phyloP scores from a whole-genome alignment of 2,113 vertebrate genomes.

The Cephalopholis sonnerati region DNA sequence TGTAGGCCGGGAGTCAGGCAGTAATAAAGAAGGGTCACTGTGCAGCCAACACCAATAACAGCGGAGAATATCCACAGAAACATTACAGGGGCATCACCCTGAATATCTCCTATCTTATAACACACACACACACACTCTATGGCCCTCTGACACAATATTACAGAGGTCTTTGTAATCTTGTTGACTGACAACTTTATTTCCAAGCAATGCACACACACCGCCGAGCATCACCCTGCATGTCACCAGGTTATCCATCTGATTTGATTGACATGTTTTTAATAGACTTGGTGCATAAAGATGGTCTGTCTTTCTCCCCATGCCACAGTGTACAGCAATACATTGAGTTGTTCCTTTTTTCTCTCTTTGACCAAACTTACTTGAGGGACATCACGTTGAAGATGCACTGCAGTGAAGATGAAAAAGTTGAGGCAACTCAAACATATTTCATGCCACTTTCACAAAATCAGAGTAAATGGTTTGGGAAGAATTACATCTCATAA shows the following conservation, averaged over 20 bases:
- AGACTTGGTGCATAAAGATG: conserved; percentile 32
- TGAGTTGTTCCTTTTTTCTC: not conserved
- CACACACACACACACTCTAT: conserved; percentile 27
- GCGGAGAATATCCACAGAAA: conserved; percentile 61
- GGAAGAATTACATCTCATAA: not conserved
- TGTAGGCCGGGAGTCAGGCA: not conserved
- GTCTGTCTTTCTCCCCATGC: not conserved
- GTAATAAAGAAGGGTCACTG: conserved; percentile 59
- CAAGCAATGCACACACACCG: conserved; percentile 18
- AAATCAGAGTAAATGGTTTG: not conserved
- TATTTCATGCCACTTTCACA: not conserved
- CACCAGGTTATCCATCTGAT: conserved; percentile 30
- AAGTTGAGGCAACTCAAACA: not conserved
- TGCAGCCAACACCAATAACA: conserved; percentile 57
- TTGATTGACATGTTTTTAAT: conserved; percentile 62
- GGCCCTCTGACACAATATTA: conserved; percentile 35
- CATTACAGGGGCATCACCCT: conserved; percentile 57
- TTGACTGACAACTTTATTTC: conserved; percentile 77
- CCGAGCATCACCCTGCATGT: conserved; percentile 14
- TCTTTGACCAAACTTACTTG: not conserved
- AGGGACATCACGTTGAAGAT: not conserved
- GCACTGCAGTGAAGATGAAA: not conserved
- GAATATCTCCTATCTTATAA: conserved; percentile 40
- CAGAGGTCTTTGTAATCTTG: conserved; percentile 54
- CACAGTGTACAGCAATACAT: not conserved